Conservation (phyloP, 2,797 vertebrate species). For the Leptodactylus fallax region DNA sequence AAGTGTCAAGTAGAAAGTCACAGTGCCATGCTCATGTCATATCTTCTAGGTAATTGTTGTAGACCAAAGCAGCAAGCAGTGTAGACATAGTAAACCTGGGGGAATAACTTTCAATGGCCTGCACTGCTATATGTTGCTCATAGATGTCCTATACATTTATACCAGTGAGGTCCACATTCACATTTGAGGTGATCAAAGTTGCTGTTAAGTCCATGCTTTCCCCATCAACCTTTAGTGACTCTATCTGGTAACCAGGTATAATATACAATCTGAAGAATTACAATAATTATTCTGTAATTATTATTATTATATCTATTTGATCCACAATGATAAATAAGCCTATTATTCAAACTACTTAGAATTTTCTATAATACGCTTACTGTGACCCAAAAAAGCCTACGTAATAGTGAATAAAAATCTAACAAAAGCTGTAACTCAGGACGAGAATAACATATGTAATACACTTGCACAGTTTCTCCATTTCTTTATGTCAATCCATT, state of each 20-base stretch:
- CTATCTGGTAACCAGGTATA: background rate
- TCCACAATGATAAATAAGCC: too few relatives aligned
- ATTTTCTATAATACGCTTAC: too few relatives aligned
- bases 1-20: background rate
- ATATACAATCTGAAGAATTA: background rate
- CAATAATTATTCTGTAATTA: too few relatives aligned
- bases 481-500: background rate
- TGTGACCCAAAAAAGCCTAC: too few relatives aligned
- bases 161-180: background rate
- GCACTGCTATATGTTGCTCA: background rate
- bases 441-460: background rate
- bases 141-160: background rate
- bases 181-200: too few relatives aligned
- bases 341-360: too few relatives aligned
- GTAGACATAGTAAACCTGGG: background rate
- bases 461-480: background rate
- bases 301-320: too few relatives aligned
- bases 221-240: too few relatives aligned
- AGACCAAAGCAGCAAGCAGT: background rate
- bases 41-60: too few relatives aligned
- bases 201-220: too few relatives aligned
- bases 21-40: background rate
- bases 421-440: background rate
- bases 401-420: background rate
- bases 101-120: background rate